phyloP scores from a whole-genome alignment of 1,140 invertebrate species.

The Monomorium pharaonis region DNA sequence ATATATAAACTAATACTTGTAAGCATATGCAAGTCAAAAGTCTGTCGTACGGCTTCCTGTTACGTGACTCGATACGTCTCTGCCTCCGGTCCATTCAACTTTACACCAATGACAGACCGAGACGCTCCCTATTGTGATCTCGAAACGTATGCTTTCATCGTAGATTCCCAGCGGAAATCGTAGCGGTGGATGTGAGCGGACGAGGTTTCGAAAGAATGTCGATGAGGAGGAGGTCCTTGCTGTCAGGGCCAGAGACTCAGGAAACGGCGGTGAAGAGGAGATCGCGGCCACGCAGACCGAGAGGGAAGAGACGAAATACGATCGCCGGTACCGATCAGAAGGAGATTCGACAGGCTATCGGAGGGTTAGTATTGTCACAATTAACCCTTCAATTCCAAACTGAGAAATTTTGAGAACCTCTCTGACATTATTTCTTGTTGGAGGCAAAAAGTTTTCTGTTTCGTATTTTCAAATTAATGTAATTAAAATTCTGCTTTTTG shows the following conservation, averaged over 20 bases:
- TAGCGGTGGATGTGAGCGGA: constrained; percentile 94
- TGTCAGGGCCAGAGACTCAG: constrained; percentile 85
- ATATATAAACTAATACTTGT: background rate
- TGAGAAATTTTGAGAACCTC: background rate
- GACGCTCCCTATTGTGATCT: constrained; percentile 16
- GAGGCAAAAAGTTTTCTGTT: background rate
- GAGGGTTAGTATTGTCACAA: constrained; percentile 87
- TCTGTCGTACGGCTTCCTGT: background rate
- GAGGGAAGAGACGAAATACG: constrained; percentile 94
- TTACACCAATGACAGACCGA: constrained; percentile 5
- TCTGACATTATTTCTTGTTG: background rate
- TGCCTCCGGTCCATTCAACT: background rate
- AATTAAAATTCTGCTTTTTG: background rate
- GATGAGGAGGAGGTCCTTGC: constrained; percentile 91
- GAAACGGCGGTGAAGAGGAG: constrained; percentile 88
- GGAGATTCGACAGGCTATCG: constrained; percentile 92
- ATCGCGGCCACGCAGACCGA: constrained; percentile 90
- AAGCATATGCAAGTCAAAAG: constrained; percentile 3
- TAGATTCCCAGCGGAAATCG: constrained; percentile 94
- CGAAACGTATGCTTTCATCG: constrained; percentile 23
- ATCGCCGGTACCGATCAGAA: constrained; percentile 95
- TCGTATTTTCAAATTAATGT: background rate
- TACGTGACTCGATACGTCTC: background rate
- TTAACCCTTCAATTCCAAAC: background rate
- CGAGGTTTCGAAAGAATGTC: constrained; percentile 95